Evolutionary conservation across 2,797 vertebrate species (phyloP).

Genomic region (Apogon hyalosoma): DNA sequence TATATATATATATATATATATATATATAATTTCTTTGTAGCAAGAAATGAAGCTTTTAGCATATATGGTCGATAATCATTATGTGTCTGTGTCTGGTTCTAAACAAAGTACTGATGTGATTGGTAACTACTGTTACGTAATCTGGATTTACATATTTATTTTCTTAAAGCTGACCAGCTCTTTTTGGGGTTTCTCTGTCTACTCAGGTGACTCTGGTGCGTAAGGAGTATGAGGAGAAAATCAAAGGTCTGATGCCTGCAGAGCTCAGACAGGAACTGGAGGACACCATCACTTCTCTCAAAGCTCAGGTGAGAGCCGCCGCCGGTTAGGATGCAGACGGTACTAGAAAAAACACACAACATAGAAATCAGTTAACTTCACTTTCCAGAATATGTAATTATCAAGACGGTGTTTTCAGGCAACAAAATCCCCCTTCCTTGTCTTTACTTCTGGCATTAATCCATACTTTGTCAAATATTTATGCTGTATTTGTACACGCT

Average conservation of each 20-base stretch:
- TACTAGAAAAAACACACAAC: conserved; percentile 15
- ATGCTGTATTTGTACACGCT: background rate
- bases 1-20: no score
- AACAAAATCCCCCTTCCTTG: background rate
- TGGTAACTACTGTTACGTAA: background rate
- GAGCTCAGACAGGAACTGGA: conserved; percentile 91
- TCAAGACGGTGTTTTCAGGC: conserved; percentile 6
- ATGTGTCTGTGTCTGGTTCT: background rate
- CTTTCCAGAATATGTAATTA: conserved; percentile 7
- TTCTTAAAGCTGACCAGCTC: background rate
- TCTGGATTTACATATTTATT: background rate
- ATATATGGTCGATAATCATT: no score
- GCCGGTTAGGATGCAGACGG: conserved; percentile 1
- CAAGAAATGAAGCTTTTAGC: no score
- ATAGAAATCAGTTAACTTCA: background rate
- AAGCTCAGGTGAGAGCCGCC: conserved; percentile 89
- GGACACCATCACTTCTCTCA: conserved; percentile 93
- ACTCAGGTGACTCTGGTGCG: conserved; percentile 88
- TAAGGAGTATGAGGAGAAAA: conserved; percentile 90
- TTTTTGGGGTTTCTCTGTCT: conserved; percentile 17
- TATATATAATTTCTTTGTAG: no score
- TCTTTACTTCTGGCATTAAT: background rate
- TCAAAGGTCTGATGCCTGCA: conserved; percentile 92
- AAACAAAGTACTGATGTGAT: background rate
- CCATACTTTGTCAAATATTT: background rate